Conservation (phyloP, 2,797 vertebrate species). For the Vireo griseus region DNA sequence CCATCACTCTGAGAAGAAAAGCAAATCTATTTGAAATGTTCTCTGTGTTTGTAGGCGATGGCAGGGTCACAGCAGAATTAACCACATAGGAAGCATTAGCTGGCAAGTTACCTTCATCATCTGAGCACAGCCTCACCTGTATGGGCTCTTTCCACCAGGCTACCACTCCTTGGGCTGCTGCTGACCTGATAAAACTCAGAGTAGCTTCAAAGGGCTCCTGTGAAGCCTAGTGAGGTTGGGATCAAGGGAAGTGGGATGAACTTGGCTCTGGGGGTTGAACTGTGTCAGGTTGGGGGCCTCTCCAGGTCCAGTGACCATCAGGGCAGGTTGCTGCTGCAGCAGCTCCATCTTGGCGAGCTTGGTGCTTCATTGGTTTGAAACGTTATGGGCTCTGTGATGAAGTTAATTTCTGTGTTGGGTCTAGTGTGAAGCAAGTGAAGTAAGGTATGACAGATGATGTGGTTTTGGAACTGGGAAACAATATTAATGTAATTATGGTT, state of each 20-base stretch:
- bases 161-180: neutral
- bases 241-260: neutral
- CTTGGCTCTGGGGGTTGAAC: neutral
- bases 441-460: neutral
- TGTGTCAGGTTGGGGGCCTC: fast-evolving
- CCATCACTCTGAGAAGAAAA: neutral
- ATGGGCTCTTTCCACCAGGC: neutral
- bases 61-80: neutral
- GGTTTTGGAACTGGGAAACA: neutral
- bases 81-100: neutral
- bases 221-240: neutral
- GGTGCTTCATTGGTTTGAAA: neutral
- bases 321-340: neutral
- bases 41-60: neutral
- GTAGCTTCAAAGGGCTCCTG: neutral
- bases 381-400: neutral
- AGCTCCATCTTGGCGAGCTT: neutral
- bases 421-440: neutral
- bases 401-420: neutral
- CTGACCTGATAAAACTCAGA: neutral
- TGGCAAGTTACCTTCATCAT: neutral
- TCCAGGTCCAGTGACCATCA: neutral
- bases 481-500: fast-evolving
- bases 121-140: neutral
- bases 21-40: neutral